A percentile compares a stretch with the other conserved stretches of the same genome.
phyloP scores from a whole-genome alignment of 2,888 invertebrate species.

The Xanthorhoe designata region DNA sequence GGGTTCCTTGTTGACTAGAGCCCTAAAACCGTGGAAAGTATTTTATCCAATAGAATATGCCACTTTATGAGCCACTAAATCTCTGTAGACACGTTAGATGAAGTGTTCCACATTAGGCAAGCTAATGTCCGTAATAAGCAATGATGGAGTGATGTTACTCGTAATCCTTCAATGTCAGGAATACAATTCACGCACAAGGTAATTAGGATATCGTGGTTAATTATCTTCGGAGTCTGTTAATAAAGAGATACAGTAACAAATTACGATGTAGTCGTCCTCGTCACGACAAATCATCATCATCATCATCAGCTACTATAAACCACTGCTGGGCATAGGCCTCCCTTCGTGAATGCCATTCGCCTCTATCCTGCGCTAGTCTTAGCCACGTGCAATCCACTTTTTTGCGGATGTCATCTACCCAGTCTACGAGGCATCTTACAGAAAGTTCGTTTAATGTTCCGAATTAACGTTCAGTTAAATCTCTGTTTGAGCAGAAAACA shows the following conservation, averaged over 20 bases:
- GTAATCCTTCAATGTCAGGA: conserved; percentile 30
- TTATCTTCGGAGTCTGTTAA: neutral
- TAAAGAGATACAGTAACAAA: neutral
- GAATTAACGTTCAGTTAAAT: neutral
- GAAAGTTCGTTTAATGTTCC: neutral
- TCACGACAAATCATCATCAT: no score
- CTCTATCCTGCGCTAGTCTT: no score
- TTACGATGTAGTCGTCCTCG: no score
- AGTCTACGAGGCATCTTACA: no score
- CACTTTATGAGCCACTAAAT: conserved; percentile 15
- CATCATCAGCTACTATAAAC: no score
- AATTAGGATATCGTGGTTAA: conserved; percentile 3
- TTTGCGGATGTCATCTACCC: no score
- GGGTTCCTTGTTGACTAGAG: no score
- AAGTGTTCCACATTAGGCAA: conserved; percentile 21
- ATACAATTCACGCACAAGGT: conserved; percentile 6
- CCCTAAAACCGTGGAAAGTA: no score
- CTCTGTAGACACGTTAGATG: neutral
- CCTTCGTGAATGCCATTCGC: no score
- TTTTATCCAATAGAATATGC: neutral
- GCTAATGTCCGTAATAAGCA: conserved; percentile 26
- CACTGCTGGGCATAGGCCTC: no score
- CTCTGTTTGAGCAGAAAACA: conserved; percentile 3
- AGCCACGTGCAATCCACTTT: no score
- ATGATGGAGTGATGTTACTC: conserved; percentile 22